Evolutionary conservation across 1,140 invertebrate species (phyloP), one percentile per base, ranked within the genome.

Genomic region (Branchinecta lindahli): DNA sequence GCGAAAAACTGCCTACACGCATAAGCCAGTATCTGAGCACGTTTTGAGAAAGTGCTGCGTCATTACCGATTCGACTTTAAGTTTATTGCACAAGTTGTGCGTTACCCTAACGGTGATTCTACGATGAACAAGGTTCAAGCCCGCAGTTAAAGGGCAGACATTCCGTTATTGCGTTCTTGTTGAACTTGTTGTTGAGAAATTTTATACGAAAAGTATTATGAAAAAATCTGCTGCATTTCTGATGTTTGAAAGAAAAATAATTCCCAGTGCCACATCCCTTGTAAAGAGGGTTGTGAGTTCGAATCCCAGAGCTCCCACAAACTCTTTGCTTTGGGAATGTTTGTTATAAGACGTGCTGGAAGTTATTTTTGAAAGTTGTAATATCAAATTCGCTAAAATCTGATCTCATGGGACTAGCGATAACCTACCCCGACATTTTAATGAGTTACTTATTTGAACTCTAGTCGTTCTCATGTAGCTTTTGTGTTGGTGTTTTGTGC

Each of bases 401-500:
- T 61, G 52, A 61, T 61, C 52, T 61, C 52, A 61, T 61, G 52
- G 52, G 52, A 61, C 52, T 61, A 61, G 52, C 52, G 18, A 15
- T 15, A 61, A 61, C 18, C 12, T 15, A 12, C 52, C 52, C 52
- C 12, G 18, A 61, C 12, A 61, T 61, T 61, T 61, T 61, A 20
- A 61, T 61, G 18, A 61, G 52, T 61, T 61, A 61, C 18, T 61
- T 61, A 12, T 61, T 61, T 61, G 12, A 15, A 12, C 52, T 61
- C 52, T 61, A 61, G 52, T 61, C 52, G 52, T 61, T 61, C 12
- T 61, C 18, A 61, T 33, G 33, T 61, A 61, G 52, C 52, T 61
- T 61, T 61, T 61, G 52, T 61, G 52, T 61, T 61, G 52, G 52
- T 61, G 52, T 61, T 61, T 61, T 20, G 52, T 61, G 52, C 52